Evolutionary conservation across 2,888 invertebrate genomes (phyloP).

Genomic region (Clostera curtula): DNA sequence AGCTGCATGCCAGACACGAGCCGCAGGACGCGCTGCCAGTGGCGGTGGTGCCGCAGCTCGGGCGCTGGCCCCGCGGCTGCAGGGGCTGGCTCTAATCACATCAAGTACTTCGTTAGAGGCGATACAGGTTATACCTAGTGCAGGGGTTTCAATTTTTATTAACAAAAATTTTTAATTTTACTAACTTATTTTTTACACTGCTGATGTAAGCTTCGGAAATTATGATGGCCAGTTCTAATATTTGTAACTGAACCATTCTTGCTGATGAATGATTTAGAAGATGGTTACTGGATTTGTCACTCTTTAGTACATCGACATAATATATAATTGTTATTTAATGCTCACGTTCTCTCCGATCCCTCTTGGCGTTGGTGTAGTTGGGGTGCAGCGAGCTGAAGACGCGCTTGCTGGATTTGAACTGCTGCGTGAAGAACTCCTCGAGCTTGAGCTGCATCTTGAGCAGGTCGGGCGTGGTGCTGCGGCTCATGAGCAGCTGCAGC

Average conservation of each 20-base stretch:
- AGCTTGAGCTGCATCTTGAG: slow-evolving; percentile 97
- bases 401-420: slow-evolving; percentile 95
- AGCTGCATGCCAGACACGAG: slow-evolving; percentile 88
- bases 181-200: no score
- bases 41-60: slow-evolving; percentile 89
- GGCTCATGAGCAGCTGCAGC: slow-evolving; percentile 96
- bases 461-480: slow-evolving; percentile 97
- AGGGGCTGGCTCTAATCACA: no score
- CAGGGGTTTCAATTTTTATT: no score
- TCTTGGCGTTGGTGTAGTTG: slow-evolving; percentile 36
- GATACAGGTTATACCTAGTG: no score
- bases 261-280: not conserved
- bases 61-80: slow-evolving; percentile 30
- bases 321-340: slow-evolving; percentile 3
- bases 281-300: no score
- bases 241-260: no score
- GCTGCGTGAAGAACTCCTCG: slow-evolving; percentile 98
- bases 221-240: no score
- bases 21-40: slow-evolving; percentile 93
- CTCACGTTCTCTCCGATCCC: slow-evolving; percentile 48
- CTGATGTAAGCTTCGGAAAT: no score
- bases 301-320: no score
- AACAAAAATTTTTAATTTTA: no score
- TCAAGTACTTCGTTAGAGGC: no score
- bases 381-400: slow-evolving; percentile 84